phyloP scores from a whole-genome alignment of 2,113 vertebrate genomes.

The Physeter macrocephalus region DNA sequence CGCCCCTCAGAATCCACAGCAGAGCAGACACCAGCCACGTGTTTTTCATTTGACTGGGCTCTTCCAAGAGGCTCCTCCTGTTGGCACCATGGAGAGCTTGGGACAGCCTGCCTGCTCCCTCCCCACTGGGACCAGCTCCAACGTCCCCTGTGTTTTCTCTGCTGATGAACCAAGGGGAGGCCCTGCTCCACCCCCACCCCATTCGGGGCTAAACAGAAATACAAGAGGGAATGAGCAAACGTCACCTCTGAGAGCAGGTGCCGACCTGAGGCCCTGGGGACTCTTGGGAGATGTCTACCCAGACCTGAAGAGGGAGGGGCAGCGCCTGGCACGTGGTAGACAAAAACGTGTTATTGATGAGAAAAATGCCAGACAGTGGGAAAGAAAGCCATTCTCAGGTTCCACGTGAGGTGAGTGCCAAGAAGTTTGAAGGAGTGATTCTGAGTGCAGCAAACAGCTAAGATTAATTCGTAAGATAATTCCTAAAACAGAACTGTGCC shows the following conservation, averaged over 20 bases:
- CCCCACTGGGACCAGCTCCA: no score
- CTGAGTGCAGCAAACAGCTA: neutral
- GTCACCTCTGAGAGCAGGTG: neutral
- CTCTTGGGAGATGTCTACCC: no score
- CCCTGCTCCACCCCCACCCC: fast-evolving
- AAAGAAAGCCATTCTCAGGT: neutral
- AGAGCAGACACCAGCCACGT: neutral
- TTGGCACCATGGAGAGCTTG: neutral
- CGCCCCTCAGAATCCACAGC: fast-evolving
- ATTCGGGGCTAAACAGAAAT: neutral
- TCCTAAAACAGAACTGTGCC: neutral
- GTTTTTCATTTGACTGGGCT: neutral
- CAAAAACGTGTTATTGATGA: neutral
- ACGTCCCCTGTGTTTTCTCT: neutral
- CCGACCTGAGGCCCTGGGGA: neutral
- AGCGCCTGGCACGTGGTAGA: neutral
- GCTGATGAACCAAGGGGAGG: neutral
- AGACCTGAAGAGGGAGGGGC: neutral
- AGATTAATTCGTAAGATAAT: neutral
- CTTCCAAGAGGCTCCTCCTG: no score
- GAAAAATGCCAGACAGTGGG: neutral
- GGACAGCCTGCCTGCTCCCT: no score
- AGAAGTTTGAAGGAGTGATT: neutral
- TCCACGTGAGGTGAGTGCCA: neutral
- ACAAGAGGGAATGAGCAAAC: neutral